Conservation (phyloP, 2,888 invertebrate genomes). For the Selenia dentaria region DNA sequence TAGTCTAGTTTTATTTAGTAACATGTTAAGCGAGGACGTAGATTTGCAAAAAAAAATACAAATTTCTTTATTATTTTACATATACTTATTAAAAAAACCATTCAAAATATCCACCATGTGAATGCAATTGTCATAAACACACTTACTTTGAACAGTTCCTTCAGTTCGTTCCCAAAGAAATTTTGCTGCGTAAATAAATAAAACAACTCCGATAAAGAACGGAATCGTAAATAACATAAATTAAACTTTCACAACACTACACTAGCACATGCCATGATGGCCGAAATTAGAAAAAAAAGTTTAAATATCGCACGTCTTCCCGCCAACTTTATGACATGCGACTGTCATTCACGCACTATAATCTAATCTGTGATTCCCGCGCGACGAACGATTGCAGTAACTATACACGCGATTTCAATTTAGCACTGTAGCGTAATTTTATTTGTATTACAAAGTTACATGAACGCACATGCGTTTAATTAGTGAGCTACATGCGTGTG, state of each 20-base stretch:
- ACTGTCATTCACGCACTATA: slow-evolving; percentile 58
- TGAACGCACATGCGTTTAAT: no score
- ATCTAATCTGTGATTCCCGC: no score
- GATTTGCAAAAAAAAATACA: no score
- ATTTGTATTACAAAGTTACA: slow-evolving; percentile 15
- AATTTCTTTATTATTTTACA: no score
- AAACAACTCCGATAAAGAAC: slow-evolving; percentile 51
- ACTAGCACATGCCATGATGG: slow-evolving; percentile 52
- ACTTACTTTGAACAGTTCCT: slow-evolving; percentile 45
- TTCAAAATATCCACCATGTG: no score
- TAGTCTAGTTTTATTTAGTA: no score
- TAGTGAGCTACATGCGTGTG: neutral
- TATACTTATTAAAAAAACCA: no score
- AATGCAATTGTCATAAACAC: slow-evolving; percentile 24
- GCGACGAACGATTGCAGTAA: slow-evolving; percentile 21
- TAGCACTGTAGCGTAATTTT: slow-evolving; percentile 17
- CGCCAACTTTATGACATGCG: slow-evolving; percentile 59
- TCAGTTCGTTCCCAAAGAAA: slow-evolving; percentile 39
- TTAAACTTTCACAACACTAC: slow-evolving; percentile 66
- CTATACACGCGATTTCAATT: no score
- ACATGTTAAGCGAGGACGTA: no score
- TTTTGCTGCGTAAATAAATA: slow-evolving; percentile 56
- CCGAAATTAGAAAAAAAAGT: slow-evolving; percentile 35
- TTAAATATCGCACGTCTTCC: slow-evolving; percentile 53
- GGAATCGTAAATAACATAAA: slow-evolving; percentile 65